Percentiles rank a stretch among this genome's conserved stretches.
Evolutionary conservation across 2,797 vertebrate genomes (phyloP).

Genomic region (Lacerta viridis): DNA sequence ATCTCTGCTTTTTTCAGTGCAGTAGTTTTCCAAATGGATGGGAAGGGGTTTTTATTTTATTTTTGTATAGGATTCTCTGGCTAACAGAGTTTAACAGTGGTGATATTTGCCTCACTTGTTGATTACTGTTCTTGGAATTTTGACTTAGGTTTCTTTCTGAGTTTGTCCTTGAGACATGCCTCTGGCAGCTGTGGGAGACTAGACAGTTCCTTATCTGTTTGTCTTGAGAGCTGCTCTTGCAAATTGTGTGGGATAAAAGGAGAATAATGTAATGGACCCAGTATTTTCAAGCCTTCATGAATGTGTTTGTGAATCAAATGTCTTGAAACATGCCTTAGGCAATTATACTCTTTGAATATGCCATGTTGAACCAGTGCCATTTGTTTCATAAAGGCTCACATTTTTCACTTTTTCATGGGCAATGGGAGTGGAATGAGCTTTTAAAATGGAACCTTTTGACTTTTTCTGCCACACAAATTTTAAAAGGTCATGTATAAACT

Average conservation of each 20-base stretch:
- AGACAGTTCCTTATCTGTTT: background rate
- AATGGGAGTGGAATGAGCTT: background rate
- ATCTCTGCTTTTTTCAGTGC: background rate
- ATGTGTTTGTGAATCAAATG: slow-evolving; percentile 31
- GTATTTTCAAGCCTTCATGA: slow-evolving; percentile 7
- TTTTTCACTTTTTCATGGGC: slow-evolving; percentile 24
- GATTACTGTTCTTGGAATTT: background rate
- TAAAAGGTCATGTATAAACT: background rate
- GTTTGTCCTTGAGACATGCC: background rate
- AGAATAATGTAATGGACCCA: background rate
- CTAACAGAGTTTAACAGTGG: background rate
- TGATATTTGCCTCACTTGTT: background rate
- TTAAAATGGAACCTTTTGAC: background rate
- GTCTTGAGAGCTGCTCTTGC: slow-evolving; percentile 11
- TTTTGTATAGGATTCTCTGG: background rate
- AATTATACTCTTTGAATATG: slow-evolving; percentile 12
- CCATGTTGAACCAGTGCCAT: background rate
- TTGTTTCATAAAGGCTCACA: background rate
- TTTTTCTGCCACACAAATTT: background rate
- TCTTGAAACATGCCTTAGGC: background rate
- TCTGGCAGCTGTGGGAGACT: background rate
- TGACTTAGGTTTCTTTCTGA: background rate
- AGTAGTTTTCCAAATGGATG: background rate
- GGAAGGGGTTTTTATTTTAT: background rate
- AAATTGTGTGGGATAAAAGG: background rate